These are phyloP conservation scores for Hypotaenidia philippensis DNA, from an alignment of 2,797 vertebrate genomes.

Conservation along the genomic window DNA sequence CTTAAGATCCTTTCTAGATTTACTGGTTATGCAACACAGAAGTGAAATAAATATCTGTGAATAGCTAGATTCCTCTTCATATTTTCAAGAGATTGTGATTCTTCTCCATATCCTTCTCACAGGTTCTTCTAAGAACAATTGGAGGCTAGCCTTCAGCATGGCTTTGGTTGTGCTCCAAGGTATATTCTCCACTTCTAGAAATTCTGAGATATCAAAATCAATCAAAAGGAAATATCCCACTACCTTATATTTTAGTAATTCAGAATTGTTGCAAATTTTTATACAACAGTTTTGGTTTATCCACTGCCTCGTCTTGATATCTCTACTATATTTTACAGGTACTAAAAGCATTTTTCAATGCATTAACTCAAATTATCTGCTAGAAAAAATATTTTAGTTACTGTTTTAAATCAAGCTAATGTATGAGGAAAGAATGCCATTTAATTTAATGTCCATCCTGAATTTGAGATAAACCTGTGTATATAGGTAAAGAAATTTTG, in stretches of 20 bases:
- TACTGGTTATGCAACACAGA: neutral
- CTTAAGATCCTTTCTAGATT: neutral
- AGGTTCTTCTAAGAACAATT: neutral
- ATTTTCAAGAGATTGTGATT: neutral
- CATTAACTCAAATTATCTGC: slow-evolving; percentile 8
- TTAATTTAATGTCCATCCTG: slow-evolving; percentile 27
- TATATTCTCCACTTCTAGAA: neutral
- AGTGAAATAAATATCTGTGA: neutral
- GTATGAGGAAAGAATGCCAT: slow-evolving; percentile 29
- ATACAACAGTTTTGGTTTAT: neutral
- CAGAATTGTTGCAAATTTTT: neutral
- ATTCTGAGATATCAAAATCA: neutral
- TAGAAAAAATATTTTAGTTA: slow-evolving; percentile 42
- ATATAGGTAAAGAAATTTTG: neutral
- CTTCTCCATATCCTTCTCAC: neutral
- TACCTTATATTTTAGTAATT: neutral
- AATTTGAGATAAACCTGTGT: neutral
- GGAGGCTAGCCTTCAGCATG: neutral
- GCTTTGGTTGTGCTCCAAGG: neutral
- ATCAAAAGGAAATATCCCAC: neutral
- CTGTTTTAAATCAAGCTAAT: slow-evolving; percentile 51
- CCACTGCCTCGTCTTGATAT: neutral
- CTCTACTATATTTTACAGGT: neutral
- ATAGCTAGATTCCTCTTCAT: neutral
- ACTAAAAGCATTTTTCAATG: neutral